A percentile compares a stretch with the other conserved stretches of the same genome.
These are phyloP conservation scores for Ennomos erosarius DNA, from an alignment of 2,888 invertebrate species.

Conservation along the genomic window DNA sequence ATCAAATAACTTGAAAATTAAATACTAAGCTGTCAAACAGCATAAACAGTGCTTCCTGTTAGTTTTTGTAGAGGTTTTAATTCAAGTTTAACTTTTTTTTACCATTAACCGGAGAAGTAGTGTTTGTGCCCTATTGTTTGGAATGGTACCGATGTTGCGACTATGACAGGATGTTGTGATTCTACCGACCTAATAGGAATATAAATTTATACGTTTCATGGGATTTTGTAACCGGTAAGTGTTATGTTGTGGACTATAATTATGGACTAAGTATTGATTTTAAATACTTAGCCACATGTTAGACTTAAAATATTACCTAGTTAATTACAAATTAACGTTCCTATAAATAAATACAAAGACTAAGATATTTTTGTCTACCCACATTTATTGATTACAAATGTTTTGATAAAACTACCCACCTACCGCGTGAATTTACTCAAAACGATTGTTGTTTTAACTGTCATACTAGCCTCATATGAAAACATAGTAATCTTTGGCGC, in stretches of 20 bases:
- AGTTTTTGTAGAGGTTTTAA: conserved; percentile 20
- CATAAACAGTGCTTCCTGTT: conserved; percentile 2
- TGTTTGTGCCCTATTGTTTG: conserved; percentile 68
- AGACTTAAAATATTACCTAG: no score
- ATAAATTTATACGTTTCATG: conserved; percentile 70
- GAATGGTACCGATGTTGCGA: conserved; percentile 63
- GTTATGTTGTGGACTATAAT: not conserved
- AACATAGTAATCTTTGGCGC: no score
- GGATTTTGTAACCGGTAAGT: conserved; percentile 75
- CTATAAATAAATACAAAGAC: no score
- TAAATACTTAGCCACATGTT: no score
- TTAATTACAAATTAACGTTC: no score
- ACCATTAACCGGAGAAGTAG: conserved; percentile 61
- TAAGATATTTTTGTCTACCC: not conserved
- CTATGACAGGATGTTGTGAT: conserved; percentile 75
- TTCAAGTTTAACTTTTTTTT: conserved; percentile 45
- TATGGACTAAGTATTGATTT: no score
- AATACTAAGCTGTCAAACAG: conserved; percentile 33
- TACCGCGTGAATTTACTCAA: no score
- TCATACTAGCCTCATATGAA: no score
- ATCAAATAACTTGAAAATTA: conserved; percentile 27
- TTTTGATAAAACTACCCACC: no score
- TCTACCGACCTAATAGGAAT: conserved; percentile 59
- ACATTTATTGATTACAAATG: no score
- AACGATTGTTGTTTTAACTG: no score